Evolutionary conservation across 2,113 vertebrate species (phyloP), one percentile per base, ranked within the genome.

Genomic region (Seriola aureovittata): DNA sequence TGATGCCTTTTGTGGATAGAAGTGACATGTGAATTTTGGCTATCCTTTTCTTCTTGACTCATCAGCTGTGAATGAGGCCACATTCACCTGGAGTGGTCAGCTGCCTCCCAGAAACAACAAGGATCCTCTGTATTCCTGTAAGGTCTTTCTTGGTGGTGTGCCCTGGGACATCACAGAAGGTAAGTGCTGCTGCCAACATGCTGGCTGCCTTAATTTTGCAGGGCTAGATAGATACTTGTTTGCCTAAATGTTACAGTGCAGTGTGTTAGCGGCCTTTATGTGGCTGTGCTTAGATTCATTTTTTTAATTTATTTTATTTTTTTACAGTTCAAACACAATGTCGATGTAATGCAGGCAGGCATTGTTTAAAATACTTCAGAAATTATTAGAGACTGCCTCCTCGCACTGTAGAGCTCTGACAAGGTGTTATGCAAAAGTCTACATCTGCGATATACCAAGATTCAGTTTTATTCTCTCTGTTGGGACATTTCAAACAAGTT

Each of bases 111-210:
- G 97, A 71, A 98, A 96, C 94, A 98, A 99, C 94, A 99, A 99
- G 94, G 99, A 97, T 75, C 97, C 98, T 0, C 93, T 99, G 64
- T 99, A 98, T 82, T 99, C 98, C 78, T 99, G 98, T 93, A 99
- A 99, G 89, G 98, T 99, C 62, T 99, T 99, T 90, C 94, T 99
- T 10, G 98, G 98, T 71, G 98, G 98, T 0, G 99, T 99, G 52
- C 99, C 99, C 0, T 99, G 99, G 99, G 99, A 99, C 88, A 98
- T 99, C 64, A 99, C 99, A 0, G 98, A 99, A 96, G 98, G 98
- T 97, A 85, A 44, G 2, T 17, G 23, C 48, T 48, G 40, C 42
- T 69, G 55, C 11, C 32, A 52, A 64, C 19, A 5, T 32, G 23
- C 38, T 17, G 8, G 44, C 38, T 46, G 70, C 55, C 16, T 73